These are phyloP conservation scores for Collichthys lucidus DNA, from an alignment of 2,113 vertebrate genomes.

Conservation along the genomic window DNA sequence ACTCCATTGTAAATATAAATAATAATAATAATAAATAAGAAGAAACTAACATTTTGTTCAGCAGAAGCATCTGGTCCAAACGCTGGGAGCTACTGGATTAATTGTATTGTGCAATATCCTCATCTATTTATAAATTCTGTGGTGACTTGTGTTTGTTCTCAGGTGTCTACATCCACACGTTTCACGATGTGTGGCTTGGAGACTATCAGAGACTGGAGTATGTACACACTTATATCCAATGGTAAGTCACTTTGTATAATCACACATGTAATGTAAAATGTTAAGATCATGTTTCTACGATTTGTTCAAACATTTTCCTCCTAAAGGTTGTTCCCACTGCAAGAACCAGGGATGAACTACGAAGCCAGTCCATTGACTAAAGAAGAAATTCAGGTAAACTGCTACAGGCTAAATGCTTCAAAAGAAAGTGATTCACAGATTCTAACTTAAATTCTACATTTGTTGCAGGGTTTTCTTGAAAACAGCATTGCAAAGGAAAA, in stretches of 20 bases:
- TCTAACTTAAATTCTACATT: not conserved
- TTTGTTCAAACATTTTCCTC: rapidly evolving
- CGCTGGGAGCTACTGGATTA: not conserved
- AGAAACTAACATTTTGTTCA: not conserved
- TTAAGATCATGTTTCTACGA: not conserved
- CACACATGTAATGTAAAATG: not conserved
- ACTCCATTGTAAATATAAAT: not conserved
- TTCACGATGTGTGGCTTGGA: slow-evolving; percentile 83
- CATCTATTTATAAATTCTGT: not conserved
- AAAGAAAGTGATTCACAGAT: not conserved
- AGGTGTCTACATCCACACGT: slow-evolving; percentile 83
- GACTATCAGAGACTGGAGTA: slow-evolving; percentile 85
- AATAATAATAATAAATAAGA: too few relatives aligned
- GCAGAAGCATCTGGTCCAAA: not conserved
- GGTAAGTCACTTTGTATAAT: slow-evolving; percentile 80
- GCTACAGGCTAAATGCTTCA: not conserved
- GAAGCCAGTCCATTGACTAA: slow-evolving; percentile 83
- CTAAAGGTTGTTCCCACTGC: slow-evolving; percentile 92
- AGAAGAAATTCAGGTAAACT: slow-evolving; percentile 87
- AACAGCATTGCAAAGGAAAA: slow-evolving; percentile 73
- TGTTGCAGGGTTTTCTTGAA: slow-evolving; percentile 83
- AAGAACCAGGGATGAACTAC: slow-evolving; percentile 90
- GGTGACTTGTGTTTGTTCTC: slow-evolving; percentile 11
- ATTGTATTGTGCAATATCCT: not conserved
- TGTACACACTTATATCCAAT: slow-evolving; percentile 93